Percentiles rank a stretch among this genome's conserved stretches.
These are phyloP conservation scores for Aradophagus sp. DNA, from an alignment of 1,140 invertebrate species.

Conservation along the genomic window DNA sequence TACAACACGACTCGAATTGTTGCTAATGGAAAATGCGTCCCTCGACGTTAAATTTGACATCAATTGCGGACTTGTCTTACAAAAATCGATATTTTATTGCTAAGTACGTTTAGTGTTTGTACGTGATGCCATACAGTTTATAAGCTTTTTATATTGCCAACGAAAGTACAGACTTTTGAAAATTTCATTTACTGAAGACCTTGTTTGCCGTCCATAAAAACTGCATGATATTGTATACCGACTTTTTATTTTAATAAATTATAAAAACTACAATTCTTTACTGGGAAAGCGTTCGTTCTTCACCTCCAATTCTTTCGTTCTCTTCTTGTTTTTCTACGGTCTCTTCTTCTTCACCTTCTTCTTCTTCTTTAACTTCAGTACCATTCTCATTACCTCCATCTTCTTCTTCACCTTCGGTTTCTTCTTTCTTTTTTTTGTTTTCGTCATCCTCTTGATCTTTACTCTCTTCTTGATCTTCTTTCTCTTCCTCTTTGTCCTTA, in stretches of 20 bases:
- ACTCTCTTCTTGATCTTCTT: too few relatives aligned
- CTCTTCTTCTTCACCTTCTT: too few relatives aligned
- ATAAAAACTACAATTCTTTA: conserved; percentile 5
- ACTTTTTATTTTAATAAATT: conserved; percentile 52
- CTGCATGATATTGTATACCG: conserved; percentile 33
- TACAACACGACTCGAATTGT: too few relatives aligned
- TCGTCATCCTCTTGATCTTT: too few relatives aligned
- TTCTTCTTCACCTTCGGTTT: too few relatives aligned
- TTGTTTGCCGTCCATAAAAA: conserved; percentile 44
- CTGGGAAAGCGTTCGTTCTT: neutral
- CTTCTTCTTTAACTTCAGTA: too few relatives aligned
- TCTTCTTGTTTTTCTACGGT: conserved; percentile 6
- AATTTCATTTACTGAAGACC: conserved; percentile 34
- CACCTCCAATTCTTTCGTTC: neutral
- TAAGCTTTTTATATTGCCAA: conserved; percentile 26
- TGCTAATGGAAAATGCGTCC: too few relatives aligned
- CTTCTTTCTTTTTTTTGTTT: too few relatives aligned
- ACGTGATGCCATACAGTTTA: conserved; percentile 43
- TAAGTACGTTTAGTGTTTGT: conserved; percentile 23
- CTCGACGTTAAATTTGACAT: neutral
- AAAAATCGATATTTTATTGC: neutral
- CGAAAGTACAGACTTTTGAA: conserved; percentile 30
- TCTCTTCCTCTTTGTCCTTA: too few relatives aligned
- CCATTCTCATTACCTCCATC: too few relatives aligned
- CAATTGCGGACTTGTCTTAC: neutral